Evolutionary conservation across 2,797 vertebrate species (phyloP).

Genomic region (Chiloscyllium punctatum): DNA sequence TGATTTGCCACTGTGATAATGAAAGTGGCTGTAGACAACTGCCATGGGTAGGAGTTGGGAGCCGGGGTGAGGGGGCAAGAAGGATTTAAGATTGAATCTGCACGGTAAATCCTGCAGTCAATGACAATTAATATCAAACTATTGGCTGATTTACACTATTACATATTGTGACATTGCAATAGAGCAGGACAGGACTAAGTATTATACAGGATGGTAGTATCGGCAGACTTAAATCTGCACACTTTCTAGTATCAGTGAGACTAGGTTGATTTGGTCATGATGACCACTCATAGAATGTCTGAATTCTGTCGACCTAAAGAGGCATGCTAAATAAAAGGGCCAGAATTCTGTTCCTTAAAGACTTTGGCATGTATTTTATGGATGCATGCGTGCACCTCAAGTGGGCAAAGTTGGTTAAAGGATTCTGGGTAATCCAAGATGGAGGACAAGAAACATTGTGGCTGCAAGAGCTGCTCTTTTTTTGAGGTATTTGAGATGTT

Average conservation of each 20-base stretch:
- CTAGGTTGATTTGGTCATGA: not conserved
- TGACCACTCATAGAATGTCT: not conserved
- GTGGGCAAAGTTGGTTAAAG: too few relatives aligned
- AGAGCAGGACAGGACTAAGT: not conserved
- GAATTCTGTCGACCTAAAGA: not conserved
- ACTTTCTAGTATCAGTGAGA: not conserved
- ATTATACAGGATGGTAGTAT: not conserved
- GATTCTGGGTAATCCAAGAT: too few relatives aligned
- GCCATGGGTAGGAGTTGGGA: not conserved
- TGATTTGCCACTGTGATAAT: not conserved
- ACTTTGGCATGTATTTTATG: too few relatives aligned
- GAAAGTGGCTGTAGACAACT: not conserved
- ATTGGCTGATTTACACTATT: not conserved
- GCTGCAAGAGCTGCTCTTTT: too few relatives aligned
- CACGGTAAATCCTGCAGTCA: too few relatives aligned
- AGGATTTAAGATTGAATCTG: not conserved
- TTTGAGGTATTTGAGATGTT: too few relatives aligned
- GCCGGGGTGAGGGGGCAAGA: too few relatives aligned
- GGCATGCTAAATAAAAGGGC: not conserved
- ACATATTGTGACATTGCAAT: not conserved
- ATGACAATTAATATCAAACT: not conserved
- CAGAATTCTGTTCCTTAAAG: too few relatives aligned
- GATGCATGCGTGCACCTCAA: too few relatives aligned
- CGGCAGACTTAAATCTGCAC: not conserved
- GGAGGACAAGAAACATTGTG: too few relatives aligned